Percentiles rank a stretch among this genome's conserved stretches.
Conservation (phyloP, 1,140 invertebrate genomes). For the Gerris buenoi region DNA sequence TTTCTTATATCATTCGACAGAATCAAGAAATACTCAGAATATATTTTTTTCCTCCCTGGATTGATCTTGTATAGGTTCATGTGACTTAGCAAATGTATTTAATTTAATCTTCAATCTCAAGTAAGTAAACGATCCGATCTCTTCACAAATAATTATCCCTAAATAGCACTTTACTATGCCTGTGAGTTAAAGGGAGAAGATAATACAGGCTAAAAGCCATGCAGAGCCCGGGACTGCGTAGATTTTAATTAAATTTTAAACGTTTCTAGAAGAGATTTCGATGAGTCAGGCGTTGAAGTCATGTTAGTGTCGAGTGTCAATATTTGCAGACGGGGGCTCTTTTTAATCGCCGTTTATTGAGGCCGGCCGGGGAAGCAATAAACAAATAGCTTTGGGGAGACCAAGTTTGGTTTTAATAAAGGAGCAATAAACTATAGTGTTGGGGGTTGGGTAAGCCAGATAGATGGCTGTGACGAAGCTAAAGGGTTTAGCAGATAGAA, state of each 20-base stretch:
- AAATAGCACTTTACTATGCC: too few species aligned
- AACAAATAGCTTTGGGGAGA: background rate
- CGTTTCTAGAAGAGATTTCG: background rate
- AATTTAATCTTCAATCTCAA: too few species aligned
- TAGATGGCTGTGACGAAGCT: constrained; percentile 7
- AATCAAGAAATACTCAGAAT: too few species aligned
- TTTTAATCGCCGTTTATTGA: constrained; percentile 3
- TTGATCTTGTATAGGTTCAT: too few species aligned
- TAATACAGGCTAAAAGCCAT: background rate
- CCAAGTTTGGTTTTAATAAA: constrained; percentile 10
- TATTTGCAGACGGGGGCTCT: constrained; percentile 7
- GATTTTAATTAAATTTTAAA: background rate
- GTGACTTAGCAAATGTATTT: too few species aligned
- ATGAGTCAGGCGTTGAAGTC: background rate
- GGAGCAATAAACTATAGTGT: constrained; percentile 6
- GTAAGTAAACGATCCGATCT: too few species aligned
- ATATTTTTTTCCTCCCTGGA: too few species aligned
- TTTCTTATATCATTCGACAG: too few species aligned
- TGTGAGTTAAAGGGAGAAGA: background rate
- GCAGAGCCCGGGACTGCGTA: background rate
- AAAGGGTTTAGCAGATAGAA: background rate
- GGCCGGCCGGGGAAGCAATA: background rate
- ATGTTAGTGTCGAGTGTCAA: background rate
- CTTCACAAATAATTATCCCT: too few species aligned
- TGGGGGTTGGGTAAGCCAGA: constrained; percentile 2